Evolutionary conservation across 2,113 vertebrate species (phyloP).

Genomic region (Atlantisia rogersi): DNA sequence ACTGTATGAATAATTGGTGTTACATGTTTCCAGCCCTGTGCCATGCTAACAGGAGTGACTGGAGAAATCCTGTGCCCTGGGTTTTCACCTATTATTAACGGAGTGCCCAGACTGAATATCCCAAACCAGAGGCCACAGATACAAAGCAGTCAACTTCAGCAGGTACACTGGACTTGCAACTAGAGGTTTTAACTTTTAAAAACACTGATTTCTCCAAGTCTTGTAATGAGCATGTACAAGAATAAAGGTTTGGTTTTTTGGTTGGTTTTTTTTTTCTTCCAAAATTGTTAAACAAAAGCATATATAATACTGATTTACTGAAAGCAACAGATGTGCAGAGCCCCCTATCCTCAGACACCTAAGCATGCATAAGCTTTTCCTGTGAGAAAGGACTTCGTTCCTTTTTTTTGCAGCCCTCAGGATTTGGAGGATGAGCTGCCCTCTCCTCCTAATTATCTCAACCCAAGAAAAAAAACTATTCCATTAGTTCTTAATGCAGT

Average conservation of each 20-base stretch:
- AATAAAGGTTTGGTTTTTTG: not conserved
- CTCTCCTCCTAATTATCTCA: not conserved
- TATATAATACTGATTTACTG: not conserved
- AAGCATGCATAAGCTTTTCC: not conserved
- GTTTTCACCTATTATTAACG: not conserved
- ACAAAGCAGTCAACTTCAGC: not conserved
- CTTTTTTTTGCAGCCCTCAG: not conserved
- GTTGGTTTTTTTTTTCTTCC: accelerated
- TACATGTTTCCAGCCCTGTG: accelerated
- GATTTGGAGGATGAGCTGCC: not conserved
- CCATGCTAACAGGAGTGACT: not conserved
- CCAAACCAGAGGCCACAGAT: not conserved
- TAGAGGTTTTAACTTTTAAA: not conserved
- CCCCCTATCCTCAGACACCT: not conserved
- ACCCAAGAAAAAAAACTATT: not conserved
- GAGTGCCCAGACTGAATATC: not conserved
- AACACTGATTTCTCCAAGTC: not conserved
- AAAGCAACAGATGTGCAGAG: not conserved
- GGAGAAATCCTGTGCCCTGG: not conserved
- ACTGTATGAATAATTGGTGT: not conserved
- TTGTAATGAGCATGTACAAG: not conserved
- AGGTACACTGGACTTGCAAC: not conserved
- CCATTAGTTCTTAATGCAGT: not conserved
- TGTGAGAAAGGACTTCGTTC: not conserved
- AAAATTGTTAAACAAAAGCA: not conserved